Evolutionary conservation across 1,140 invertebrate genomes (phyloP).

Genomic region (Brachionus plicatilis): DNA sequence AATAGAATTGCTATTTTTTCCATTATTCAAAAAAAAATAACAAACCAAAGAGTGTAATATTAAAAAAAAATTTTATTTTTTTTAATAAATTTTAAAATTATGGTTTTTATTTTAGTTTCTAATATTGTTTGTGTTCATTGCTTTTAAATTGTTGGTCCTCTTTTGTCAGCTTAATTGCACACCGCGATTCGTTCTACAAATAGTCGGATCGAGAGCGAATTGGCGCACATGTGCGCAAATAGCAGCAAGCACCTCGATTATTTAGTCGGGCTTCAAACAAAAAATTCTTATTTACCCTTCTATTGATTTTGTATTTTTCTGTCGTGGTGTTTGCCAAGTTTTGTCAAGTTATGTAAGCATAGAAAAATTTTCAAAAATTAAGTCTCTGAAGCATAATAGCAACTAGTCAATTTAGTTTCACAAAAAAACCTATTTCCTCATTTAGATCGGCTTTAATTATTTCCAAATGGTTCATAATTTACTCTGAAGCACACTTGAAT

Average conservation of each 20-base stretch:
- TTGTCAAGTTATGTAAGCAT: background rate
- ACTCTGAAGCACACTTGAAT: background rate
- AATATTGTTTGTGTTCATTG: background rate
- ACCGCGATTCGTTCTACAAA: background rate
- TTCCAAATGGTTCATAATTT: background rate
- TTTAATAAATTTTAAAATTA: background rate
- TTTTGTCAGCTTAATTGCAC: background rate
- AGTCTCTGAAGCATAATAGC: background rate
- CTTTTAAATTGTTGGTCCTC: background rate
- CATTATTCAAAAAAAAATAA: conserved; percentile 14
- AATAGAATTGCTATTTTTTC: conserved; percentile 18
- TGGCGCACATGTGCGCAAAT: background rate
- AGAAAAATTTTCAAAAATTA: background rate
- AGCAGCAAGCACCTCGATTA: background rate
- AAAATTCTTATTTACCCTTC: background rate
- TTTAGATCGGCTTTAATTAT: background rate
- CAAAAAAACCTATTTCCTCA: background rate
- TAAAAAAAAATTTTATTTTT: background rate
- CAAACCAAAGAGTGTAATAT: background rate
- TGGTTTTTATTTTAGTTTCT: background rate
- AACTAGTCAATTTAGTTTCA: background rate
- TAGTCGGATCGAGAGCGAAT: background rate
- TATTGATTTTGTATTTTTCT: conserved; percentile 11
- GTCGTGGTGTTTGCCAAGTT: background rate
- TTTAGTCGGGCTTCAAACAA: background rate